Conservation (phyloP, 2,113 vertebrate species). For the Lates calcarifer region DNA sequence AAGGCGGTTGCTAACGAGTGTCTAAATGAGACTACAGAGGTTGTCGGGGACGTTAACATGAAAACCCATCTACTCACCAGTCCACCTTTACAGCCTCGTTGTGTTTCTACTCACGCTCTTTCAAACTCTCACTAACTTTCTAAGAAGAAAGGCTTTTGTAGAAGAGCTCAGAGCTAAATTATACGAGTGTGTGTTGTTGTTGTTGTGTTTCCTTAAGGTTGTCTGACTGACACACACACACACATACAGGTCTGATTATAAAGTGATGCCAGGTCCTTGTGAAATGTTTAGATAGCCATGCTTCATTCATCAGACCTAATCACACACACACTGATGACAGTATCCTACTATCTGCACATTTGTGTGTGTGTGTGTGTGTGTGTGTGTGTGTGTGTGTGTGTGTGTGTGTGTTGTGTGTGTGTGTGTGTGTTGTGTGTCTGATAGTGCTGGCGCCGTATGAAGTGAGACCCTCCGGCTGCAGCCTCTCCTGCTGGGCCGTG, state of each 20-base stretch:
- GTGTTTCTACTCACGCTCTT: too few species aligned
- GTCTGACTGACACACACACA: slow-evolving; percentile 5
- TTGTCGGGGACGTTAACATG: too few species aligned
- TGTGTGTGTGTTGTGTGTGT: slow-evolving; percentile 14
- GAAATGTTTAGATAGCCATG: slow-evolving; percentile 47
- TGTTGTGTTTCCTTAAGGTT: too few species aligned
- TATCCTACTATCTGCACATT: slow-evolving; percentile 18
- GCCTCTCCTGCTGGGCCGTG: slow-evolving; percentile 66
- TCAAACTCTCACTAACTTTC: too few species aligned
- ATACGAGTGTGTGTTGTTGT: too few species aligned
- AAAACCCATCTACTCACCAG: too few species aligned
- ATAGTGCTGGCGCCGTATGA: slow-evolving; percentile 58
- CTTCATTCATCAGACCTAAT: slow-evolving; percentile 61
- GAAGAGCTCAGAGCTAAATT: too few species aligned
- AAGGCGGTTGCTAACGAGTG: too few species aligned
- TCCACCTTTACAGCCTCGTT: too few species aligned
- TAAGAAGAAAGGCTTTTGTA: too few species aligned
- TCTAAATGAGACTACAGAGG: too few species aligned
- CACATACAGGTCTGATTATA: slow-evolving; percentile 25
- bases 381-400: slow-evolving; percentile 16
- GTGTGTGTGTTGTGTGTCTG: slow-evolving; percentile 34
- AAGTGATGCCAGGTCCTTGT: slow-evolving; percentile 44
- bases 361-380: slow-evolving; percentile 12
- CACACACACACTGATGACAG: slow-evolving; percentile 38
- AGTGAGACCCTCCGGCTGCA: slow-evolving; percentile 65